Evolutionary conservation across 1,140 invertebrate species (phyloP).

Genomic region (Macrosteles quadrilineatus): DNA sequence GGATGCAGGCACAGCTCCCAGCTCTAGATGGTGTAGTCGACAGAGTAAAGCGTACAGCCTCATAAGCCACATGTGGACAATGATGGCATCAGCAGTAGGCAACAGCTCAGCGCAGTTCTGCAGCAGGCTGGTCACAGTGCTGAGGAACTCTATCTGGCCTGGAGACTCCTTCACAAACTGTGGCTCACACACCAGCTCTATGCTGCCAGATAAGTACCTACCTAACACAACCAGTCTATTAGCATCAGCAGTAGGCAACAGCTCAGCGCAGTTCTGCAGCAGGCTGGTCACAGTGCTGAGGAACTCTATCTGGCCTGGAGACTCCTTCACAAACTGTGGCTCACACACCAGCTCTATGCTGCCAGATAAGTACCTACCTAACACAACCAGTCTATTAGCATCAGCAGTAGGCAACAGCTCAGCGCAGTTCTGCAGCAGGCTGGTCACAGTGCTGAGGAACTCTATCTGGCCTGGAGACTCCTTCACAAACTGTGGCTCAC

Average conservation of each 20-base stretch:
- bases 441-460: conserved; percentile 56
- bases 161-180: conserved; percentile 60
- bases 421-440: conserved; percentile 49
- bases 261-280: conserved; percentile 50
- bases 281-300: conserved; percentile 53
- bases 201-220: conserved; percentile 10
- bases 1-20: conserved; percentile 16
- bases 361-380: conserved; percentile 17
- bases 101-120: conserved; percentile 49
- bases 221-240: conserved; percentile 8
- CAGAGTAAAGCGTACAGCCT: conserved; percentile 54
- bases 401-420: conserved; percentile 45
- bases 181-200: conserved; percentile 49
- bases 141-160: conserved; percentile 60
- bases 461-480: conserved; percentile 60
- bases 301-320: conserved; percentile 61
- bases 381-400: conserved; percentile 17
- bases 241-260: conserved; percentile 44
- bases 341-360: conserved; percentile 41
- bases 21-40: conserved; percentile 2
- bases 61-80: conserved; percentile 61
- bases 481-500: conserved; percentile 60
- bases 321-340: conserved; percentile 60
- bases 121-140: conserved; percentile 53
- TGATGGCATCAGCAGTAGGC: conserved; percentile 45